Evolutionary conservation across 2,797 vertebrate genomes (phyloP), one percentile per base, ranked within the genome.

Genomic region (Gymnothorax javanicus): DNA sequence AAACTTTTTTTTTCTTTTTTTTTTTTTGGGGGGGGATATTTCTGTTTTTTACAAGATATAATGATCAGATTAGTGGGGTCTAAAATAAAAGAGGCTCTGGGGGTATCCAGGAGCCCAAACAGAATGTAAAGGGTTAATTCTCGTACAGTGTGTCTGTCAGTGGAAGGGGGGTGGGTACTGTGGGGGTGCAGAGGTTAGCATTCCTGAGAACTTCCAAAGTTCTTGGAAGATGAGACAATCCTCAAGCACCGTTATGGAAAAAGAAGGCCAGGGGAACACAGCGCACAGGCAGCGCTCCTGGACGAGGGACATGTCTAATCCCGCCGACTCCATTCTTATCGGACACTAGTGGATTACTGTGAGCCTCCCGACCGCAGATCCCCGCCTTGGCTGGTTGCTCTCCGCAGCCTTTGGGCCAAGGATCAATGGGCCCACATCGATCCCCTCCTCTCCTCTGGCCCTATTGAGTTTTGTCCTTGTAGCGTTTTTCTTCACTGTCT

Each of bases 311-410:
- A 93, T 92, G 88, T 94, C 95, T 96, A 95, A 96, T 96, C 95
- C 96, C 93, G 92, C 91, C 93, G 91, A 95, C 95, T 94, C 94
- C 94, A 96, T 96, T 96, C 95, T 95, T 96, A 96, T 96, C 96
- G 95, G 95, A 94, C 93, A 95, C 95, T 93, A 96, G 94, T 96
- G 95, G 96, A 96, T 96, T 96, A 96, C 94, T 90, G 92, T 94
- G 94, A 95, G 95, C 94, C 94, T 94, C 92, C 95, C 95, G 94
- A 95, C 94, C 95, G 93, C 93, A 94, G 95, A 95, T 95, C 95
- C 94, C 94, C 95, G 94, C 94, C 93, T 43, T 92, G 92, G 92
- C 93, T 93, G 94, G 94, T 95, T 94, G 91, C 93, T 95, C 93
- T 94, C 91, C 92, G 89, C 94, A 88, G 93, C 94, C 95, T 92